Evolutionary conservation across 1,140 invertebrate genomes (phyloP).

Genomic region (Coptotermes formosanus): DNA sequence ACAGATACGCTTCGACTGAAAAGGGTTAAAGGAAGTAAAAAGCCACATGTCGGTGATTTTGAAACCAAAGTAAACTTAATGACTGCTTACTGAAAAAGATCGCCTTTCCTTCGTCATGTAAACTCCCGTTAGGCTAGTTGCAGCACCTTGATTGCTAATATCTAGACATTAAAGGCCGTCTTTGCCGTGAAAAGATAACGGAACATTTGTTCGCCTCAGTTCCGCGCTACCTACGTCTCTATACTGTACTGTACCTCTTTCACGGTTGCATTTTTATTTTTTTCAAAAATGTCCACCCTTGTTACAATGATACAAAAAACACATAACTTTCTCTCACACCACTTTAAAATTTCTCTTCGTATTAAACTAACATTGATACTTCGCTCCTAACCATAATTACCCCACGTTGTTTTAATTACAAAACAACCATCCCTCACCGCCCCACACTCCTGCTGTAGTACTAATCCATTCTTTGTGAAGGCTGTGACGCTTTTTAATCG

Average conservation of each 20-base stretch:
- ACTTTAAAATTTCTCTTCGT: background rate
- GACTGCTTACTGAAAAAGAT: too few species aligned
- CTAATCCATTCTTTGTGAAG: slow-evolving; percentile 16
- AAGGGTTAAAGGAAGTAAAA: too few species aligned
- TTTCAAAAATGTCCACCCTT: background rate
- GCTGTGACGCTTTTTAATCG: slow-evolving; percentile 15
- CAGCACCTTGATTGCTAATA: too few species aligned
- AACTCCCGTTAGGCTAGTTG: too few species aligned
- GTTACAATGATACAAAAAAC: background rate
- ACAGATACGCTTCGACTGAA: too few species aligned
- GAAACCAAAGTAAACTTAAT: too few species aligned
- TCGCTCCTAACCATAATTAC: background rate
- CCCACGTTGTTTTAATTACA: slow-evolving; percentile 18
- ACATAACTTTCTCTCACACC: slow-evolving; percentile 11
- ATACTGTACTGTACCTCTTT: background rate
- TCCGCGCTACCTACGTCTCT: background rate
- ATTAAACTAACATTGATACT: slow-evolving; percentile 19
- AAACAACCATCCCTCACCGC: background rate
- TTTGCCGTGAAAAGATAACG: too few species aligned
- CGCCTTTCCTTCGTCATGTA: too few species aligned
- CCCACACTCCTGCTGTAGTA: background rate
- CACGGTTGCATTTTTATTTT: background rate
- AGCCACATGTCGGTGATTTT: too few species aligned
- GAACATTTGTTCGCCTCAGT: background rate
- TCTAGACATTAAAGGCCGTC: too few species aligned